A percentile compares a stretch with the other conserved stretches of the same genome.
phyloP scores from a whole-genome alignment of 2,888 invertebrate species.

The Ecdyonurus torrentis region DNA sequence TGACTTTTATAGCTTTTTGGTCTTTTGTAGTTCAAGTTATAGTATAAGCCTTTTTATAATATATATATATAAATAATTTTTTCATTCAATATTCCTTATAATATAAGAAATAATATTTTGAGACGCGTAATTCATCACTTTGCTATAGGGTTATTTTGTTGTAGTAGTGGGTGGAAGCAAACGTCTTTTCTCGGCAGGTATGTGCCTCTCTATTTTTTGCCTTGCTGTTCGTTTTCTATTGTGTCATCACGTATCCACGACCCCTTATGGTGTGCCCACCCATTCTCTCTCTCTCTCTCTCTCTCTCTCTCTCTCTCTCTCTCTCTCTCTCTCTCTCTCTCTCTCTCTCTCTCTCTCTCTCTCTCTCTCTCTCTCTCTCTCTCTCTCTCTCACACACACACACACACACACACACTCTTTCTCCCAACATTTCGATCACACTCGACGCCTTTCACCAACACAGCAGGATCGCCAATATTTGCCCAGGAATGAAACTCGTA shows the following conservation, averaged over 20 bases:
- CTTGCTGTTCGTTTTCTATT: neutral
- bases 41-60: neutral
- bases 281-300: neutral
- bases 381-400: neutral
- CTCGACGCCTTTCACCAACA: neutral
- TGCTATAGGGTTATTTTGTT: neutral
- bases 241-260: neutral
- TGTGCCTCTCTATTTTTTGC: neutral
- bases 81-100: neutral
- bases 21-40: neutral
- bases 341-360: neutral
- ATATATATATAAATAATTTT: neutral
- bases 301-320: neutral
- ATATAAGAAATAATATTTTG: neutral
- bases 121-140: neutral
- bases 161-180: neutral
- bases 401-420: too few species aligned
- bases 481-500: neutral
- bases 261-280: neutral
- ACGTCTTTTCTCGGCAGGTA: neutral
- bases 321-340: neutral
- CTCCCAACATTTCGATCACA: neutral
- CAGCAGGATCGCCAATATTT: neutral
- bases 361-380: neutral
- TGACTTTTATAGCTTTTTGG: neutral